These are phyloP conservation scores for Caradrina kadenii DNA, from an alignment of 2,888 invertebrate species.

Conservation along the genomic window DNA sequence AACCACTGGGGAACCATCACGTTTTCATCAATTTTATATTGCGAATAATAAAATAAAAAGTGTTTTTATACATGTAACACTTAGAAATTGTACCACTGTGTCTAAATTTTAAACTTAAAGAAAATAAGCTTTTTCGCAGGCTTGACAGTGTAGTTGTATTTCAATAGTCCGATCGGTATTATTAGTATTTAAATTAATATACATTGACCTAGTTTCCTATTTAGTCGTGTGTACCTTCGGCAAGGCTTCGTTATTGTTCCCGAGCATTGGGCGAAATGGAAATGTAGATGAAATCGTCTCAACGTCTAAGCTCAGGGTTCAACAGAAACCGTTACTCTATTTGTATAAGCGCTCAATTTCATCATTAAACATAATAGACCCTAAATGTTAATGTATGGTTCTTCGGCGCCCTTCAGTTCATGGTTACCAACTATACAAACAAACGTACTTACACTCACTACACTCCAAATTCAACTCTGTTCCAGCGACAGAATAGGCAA, in stretches of 20 bases:
- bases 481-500: background rate
- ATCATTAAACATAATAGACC: conserved; percentile 65
- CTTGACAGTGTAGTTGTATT: no score
- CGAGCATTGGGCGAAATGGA: conserved; percentile 15
- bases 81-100: no score
- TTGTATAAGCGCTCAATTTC: conserved; percentile 58
- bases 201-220: conserved; percentile 32
- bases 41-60: no score
- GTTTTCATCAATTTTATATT: no score
- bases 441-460: background rate
- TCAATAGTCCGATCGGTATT: background rate
- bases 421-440: conserved; percentile 58
- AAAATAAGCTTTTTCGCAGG: no score
- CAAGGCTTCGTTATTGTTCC: conserved; percentile 15
- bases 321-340: conserved; percentile 46
- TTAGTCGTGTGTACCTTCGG: background rate
- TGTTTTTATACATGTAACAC: no score
- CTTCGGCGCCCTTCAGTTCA: conserved; percentile 65
- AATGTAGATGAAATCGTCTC: conserved; percentile 24
- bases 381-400: conserved; percentile 66
- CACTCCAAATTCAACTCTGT: conserved; percentile 39
- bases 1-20: no score
- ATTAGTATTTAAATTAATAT: conserved; percentile 3
- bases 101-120: no score
- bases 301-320: conserved; percentile 28